Conservation (phyloP, 2,113 vertebrate species). For the Brachypodius melanocephalos region DNA sequence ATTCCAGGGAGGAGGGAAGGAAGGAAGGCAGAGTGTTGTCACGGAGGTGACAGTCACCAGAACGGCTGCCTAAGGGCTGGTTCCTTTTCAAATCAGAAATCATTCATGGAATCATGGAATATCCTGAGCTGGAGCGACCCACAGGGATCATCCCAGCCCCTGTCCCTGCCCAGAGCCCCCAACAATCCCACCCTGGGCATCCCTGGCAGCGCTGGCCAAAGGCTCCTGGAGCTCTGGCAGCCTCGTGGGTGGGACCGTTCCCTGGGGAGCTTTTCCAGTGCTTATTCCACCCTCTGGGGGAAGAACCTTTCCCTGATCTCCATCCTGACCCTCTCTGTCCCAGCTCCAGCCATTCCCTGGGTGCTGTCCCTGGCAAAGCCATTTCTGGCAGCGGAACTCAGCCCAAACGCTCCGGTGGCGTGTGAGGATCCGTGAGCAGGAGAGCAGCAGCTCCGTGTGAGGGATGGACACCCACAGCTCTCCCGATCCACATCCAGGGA, state of each 20-base stretch:
- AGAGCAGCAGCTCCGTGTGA: neutral
- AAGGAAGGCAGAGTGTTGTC: neutral
- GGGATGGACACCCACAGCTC: rapidly evolving
- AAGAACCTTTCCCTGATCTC: rapidly evolving
- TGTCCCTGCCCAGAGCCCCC: neutral
- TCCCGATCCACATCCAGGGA: rapidly evolving
- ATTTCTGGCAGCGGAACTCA: neutral
- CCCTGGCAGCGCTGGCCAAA: neutral
- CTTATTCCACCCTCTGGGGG: neutral
- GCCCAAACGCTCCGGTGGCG: rapidly evolving
- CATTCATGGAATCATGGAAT: neutral
- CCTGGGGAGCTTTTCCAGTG: neutral
- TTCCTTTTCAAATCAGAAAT: neutral
- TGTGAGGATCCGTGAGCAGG: rapidly evolving
- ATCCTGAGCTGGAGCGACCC: neutral
- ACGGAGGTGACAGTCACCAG: rapidly evolving
- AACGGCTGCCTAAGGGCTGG: neutral
- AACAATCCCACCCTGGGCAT: neutral
- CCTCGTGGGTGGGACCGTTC: neutral
- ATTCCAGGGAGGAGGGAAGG: neutral
- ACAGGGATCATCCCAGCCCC: neutral
- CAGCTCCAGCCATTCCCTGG: neutral
- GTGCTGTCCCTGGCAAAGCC: neutral
- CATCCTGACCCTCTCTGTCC: rapidly evolving
- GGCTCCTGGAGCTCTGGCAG: neutral